phyloP scores from a whole-genome alignment of 2,888 invertebrate genomes.

The Hylaea fasciaria region DNA sequence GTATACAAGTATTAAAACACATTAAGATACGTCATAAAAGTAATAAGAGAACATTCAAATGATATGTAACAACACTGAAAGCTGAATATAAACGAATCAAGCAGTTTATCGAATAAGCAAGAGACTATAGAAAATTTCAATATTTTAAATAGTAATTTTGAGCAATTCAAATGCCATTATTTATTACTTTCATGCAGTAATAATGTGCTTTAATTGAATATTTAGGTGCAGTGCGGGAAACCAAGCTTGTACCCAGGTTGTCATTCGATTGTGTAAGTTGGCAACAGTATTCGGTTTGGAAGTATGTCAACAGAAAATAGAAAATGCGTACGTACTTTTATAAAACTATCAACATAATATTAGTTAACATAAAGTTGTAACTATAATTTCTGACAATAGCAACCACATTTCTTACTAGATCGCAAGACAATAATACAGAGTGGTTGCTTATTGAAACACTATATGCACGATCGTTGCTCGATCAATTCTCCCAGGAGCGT shows the following conservation, averaged over 20 bases:
- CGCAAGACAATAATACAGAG: too few relatives aligned
- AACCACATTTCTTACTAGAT: too few relatives aligned
- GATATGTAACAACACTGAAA: constrained; percentile 48
- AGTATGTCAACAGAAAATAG: constrained; percentile 7
- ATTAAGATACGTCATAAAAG: constrained; percentile 56
- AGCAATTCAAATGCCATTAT: constrained; percentile 1
- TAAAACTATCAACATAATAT: too few relatives aligned
- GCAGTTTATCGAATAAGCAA: neutral
- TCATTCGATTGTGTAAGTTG: constrained; percentile 1
- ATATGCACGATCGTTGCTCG: too few relatives aligned
- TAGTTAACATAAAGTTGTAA: too few relatives aligned
- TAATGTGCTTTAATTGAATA: constrained; percentile 59
- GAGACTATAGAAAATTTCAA: too few relatives aligned
- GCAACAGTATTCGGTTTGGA: constrained; percentile 10
- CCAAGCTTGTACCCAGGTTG: constrained; percentile 28
- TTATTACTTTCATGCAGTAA: constrained; percentile 61
- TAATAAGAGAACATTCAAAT: constrained; percentile 34
- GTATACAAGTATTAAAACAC: constrained; percentile 61
- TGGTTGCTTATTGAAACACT: too few relatives aligned
- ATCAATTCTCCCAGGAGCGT: too few relatives aligned
- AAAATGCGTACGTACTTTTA: too few relatives aligned
- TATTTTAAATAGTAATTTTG: neutral
- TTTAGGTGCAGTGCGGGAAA: constrained; percentile 26
- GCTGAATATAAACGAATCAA: constrained; percentile 32
- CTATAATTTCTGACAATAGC: too few relatives aligned